A percentile compares a stretch with the other conserved stretches of the same genome.
These are phyloP conservation scores for Acanthornis magna DNA, from an alignment of 2,797 vertebrate genomes.

Conservation along the genomic window DNA sequence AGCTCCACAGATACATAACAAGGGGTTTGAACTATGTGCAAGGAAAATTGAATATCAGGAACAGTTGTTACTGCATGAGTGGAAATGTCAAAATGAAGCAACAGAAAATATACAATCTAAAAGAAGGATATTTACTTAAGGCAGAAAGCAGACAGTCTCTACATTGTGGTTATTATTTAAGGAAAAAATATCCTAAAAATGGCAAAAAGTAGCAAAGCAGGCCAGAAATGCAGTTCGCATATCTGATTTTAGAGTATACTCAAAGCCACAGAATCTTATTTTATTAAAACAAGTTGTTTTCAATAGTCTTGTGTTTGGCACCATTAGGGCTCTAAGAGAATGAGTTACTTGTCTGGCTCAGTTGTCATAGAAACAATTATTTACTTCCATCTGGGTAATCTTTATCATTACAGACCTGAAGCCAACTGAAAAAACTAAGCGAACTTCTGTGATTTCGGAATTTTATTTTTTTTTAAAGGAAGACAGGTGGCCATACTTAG, in stretches of 20 bases:
- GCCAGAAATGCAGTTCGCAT: background rate
- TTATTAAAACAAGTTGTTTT: constrained; percentile 14
- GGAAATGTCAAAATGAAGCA: background rate
- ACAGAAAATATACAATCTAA: background rate
- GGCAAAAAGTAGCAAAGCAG: background rate
- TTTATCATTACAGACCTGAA: background rate
- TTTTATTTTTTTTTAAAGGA: background rate
- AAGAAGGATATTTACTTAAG: background rate
- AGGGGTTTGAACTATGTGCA: background rate
- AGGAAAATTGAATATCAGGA: background rate
- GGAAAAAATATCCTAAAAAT: background rate
- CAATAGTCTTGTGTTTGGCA: background rate
- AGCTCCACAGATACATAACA: background rate
- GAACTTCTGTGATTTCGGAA: background rate
- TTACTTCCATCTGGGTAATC: constrained; percentile 1
- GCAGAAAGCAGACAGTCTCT: background rate
- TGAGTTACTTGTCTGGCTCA: background rate
- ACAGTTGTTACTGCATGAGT: background rate
- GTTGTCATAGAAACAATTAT: constrained; percentile 50
- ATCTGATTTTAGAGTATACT: background rate
- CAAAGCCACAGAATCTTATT: background rate
- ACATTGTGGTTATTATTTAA: background rate
- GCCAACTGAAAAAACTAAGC: background rate
- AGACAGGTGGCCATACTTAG: background rate
- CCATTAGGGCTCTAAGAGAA: background rate